phyloP scores from a whole-genome alignment of 2,113 vertebrate genomes.

The Heteronetta atricapilla region DNA sequence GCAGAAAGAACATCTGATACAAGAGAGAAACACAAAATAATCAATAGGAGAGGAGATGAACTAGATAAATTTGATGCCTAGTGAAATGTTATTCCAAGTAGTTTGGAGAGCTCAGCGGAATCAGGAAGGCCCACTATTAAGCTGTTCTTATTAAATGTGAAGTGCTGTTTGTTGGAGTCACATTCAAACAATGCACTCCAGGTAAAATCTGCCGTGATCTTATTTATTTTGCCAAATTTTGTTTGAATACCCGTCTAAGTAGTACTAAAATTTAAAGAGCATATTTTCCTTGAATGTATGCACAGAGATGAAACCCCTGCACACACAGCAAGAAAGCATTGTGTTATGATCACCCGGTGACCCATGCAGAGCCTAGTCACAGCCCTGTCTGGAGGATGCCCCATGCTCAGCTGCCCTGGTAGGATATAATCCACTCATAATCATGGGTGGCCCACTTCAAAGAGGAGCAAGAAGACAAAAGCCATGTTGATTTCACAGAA shows the following conservation, averaged over 20 bases:
- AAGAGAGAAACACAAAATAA: not conserved
- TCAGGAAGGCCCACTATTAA: not conserved
- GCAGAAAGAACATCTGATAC: not conserved
- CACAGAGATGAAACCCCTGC: not conserved
- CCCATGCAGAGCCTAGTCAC: accelerated
- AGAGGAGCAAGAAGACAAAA: not conserved
- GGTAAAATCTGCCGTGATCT: not conserved
- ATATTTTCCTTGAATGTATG: not conserved
- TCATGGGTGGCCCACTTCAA: not conserved
- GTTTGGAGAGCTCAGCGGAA: not conserved
- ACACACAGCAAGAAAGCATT: not conserved
- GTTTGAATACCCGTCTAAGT: not conserved
- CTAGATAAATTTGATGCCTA: not conserved
- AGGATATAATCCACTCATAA: not conserved
- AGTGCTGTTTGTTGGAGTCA: not conserved
- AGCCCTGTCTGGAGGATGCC: not conserved
- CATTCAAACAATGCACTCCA: not conserved
- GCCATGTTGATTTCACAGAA: accelerated
- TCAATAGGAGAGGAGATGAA: not conserved
- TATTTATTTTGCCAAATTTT: not conserved
- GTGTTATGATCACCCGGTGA: accelerated
- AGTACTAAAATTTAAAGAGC: not conserved
- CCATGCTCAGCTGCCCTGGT: not conserved
- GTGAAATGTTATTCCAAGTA: not conserved
- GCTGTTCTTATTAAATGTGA: not conserved